A percentile compares a stretch with the other conserved stretches of the same genome.
Evolutionary conservation across 2,797 vertebrate genomes (phyloP).

Genomic region (Melanotaenia boesemani): DNA sequence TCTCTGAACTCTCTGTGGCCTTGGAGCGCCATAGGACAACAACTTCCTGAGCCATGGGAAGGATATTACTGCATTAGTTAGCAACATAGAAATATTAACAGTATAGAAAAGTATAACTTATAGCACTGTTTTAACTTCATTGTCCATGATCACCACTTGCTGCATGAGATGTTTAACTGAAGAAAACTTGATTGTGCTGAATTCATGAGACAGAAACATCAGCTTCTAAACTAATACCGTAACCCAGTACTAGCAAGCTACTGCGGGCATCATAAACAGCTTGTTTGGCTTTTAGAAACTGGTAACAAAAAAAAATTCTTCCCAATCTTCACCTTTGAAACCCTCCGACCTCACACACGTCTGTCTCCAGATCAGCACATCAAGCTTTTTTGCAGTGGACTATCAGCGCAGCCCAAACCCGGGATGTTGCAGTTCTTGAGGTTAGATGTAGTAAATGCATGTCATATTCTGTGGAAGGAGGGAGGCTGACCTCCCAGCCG

Average conservation of each 20-base stretch:
- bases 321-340: conserved; percentile 5
- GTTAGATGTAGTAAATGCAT: conserved; percentile 61
- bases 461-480: conserved; percentile 57
- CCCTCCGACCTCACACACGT: conserved; percentile 24
- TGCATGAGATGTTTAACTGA: conserved; percentile 70
- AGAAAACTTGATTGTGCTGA: conserved; percentile 66
- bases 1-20: conserved; percentile 78
- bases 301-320: conserved; percentile 1
- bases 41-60: conserved; percentile 84
- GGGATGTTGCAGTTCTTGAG: conserved; percentile 81
- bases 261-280: background rate
- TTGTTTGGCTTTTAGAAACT: background rate
- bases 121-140: conserved; percentile 85
- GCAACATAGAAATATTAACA: conserved; percentile 84
- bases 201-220: conserved; percentile 44
- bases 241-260: background rate
- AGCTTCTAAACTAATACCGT: conserved; percentile 22
- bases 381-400: conserved; percentile 57
- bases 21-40: conserved; percentile 78
- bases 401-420: conserved; percentile 74
- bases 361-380: conserved; percentile 50
- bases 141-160: conserved; percentile 84
- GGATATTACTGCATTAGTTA: conserved; percentile 82
- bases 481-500: conserved; percentile 52
- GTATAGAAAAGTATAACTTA: conserved; percentile 84